Conservation (phyloP, 2,113 vertebrate genomes). For the Cacatua alba region DNA sequence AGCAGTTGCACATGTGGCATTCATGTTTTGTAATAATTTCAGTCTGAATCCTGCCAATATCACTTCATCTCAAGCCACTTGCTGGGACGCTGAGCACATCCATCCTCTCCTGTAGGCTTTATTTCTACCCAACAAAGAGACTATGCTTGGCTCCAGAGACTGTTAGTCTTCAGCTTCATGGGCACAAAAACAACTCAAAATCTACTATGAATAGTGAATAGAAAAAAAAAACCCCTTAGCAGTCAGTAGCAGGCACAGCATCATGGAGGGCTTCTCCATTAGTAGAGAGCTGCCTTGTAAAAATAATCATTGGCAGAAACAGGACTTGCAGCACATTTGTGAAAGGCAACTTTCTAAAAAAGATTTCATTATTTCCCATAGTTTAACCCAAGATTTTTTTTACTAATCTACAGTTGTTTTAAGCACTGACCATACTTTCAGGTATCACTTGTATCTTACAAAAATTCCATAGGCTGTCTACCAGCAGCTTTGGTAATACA, state of each 20-base stretch:
- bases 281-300: neutral
- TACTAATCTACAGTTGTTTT: neutral
- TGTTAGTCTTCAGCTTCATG: conserved; percentile 53
- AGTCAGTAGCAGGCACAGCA: conserved; percentile 33
- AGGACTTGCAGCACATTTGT: neutral
- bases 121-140: conserved; percentile 66
- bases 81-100: conserved; percentile 61
- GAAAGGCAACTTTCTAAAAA: conserved; percentile 15
- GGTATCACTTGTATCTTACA: neutral
- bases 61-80: conserved; percentile 65
- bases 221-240: conserved; percentile 11
- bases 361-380: neutral
- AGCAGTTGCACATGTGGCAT: conserved; percentile 66
- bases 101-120: conserved; percentile 66
- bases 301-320: conserved; percentile 30
- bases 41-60: conserved; percentile 61
- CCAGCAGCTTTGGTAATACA: neutral
- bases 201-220: conserved; percentile 58
- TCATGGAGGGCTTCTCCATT: conserved; percentile 19
- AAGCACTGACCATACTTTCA: neutral
- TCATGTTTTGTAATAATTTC: conserved; percentile 67
- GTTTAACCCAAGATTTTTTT: neutral
- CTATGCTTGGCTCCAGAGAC: conserved; percentile 55
- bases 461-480: neutral
- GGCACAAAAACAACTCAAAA: conserved; percentile 59